Evolutionary conservation across 64 coral and sea anemone genomes (phyloP), one percentile per base, ranked within the genome.

Genomic region (Platygyra sinensis): DNA sequence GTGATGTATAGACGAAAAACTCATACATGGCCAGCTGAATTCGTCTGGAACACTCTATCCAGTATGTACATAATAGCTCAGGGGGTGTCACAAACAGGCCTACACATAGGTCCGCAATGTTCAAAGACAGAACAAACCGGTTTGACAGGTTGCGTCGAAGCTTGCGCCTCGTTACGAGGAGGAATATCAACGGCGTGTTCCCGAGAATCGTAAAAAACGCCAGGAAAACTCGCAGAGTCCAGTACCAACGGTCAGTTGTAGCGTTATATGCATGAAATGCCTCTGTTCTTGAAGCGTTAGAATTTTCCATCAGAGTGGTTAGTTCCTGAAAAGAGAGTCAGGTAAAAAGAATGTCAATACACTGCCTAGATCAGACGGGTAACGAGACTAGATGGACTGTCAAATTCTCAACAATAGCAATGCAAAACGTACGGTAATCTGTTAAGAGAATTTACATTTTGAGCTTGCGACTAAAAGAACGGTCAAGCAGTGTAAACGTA

Each of bases 1-100:
- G 31, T 71, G 81, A 85, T 19, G 81, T 71, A 50, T 85, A 85
- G 22, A 85, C 81, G 63, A 85, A 85, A 15, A 85, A 85, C 63
- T 85, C 81, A 33, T 85, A 85, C 81, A 85, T 85, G 2, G 81
- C 81, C 1, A 85, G 62, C 12, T 85, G 62, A 4, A 38, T 72
- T 11, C 14, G 20, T 36, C 81, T 20, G 39, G 60, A 64, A 18
- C 81, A 85, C 13, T 27, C 9, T 5, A 50, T 38, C 62, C 81
- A 71, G 63, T 85, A 28, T 5, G 81, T 85, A 3, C 81, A 85
- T 0, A 71, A 32, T 42, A 85, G 63, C 65, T 85, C 81, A 22
- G 81, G 81, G 9, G 81, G 81, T 5, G 81, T 85, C 20, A 85
- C 63, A 51, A 85, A 85, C 81, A 85, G 14, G 3, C 81, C 81